These are phyloP conservation scores for Trichonephila clavata DNA, from an alignment of 1,140 invertebrate genomes.

Conservation along the genomic window DNA sequence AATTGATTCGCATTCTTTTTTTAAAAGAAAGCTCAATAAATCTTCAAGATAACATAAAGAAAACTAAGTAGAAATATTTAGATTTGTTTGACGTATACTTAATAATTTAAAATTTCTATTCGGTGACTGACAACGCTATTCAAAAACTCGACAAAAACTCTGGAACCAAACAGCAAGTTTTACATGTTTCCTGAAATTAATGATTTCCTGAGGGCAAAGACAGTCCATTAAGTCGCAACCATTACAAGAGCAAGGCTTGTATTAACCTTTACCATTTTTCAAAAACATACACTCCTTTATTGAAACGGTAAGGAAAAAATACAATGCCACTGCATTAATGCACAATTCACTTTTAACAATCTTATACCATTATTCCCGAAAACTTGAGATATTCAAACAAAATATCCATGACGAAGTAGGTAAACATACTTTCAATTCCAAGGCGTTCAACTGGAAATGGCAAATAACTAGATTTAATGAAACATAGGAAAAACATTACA, in stretches of 20 bases:
- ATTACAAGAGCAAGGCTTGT: background rate
- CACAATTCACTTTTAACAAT: constrained; percentile 12
- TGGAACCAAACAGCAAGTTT: too few species aligned
- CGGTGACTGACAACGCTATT: too few species aligned
- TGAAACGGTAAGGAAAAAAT: background rate
- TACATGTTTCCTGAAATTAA: too few species aligned
- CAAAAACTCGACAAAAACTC: too few species aligned
- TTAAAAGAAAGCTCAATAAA: too few species aligned
- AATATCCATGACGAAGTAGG: constrained; percentile 10
- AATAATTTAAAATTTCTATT: too few species aligned
- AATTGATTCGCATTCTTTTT: too few species aligned
- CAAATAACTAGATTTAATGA: constrained; percentile 66
- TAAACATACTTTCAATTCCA: constrained; percentile 60
- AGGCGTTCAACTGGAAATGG: constrained; percentile 34
- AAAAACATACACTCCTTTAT: background rate
- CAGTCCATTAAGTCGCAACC: background rate
- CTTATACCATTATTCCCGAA: background rate
- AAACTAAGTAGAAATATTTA: too few species aligned
- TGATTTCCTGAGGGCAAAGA: background rate
- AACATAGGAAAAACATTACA: constrained; percentile 70
- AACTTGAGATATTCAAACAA: background rate
- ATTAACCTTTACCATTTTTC: background rate
- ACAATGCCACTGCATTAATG: background rate
- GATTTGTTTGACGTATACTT: too few species aligned
- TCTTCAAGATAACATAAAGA: too few species aligned